Evolutionary conservation across 2,888 invertebrate genomes (phyloP).

Genomic region (Luperina nickerlii): DNA sequence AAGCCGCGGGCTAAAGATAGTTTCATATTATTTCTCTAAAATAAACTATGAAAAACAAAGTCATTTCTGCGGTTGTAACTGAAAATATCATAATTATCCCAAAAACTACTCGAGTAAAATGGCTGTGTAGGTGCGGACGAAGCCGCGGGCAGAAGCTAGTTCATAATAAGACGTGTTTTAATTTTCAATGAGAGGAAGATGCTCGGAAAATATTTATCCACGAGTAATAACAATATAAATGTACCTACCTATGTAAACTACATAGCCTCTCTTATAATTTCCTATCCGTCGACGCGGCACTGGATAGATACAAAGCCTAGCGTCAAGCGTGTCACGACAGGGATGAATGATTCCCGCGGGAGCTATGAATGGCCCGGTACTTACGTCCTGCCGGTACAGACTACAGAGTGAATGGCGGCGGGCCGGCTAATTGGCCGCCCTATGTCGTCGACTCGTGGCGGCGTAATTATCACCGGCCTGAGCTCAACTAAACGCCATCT

Average conservation of each 20-base stretch:
- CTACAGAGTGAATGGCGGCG: conserved; percentile 77
- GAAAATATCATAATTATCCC: not conserved
- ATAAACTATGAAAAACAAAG: not conserved
- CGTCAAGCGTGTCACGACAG: conserved; percentile 67
- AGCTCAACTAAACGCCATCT: conserved; percentile 68
- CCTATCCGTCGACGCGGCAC: conserved; percentile 22
- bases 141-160: too few species aligned
- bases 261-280: conserved; percentile 22
- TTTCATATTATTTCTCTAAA: not conserved
- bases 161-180: not conserved
- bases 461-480: conserved; percentile 78
- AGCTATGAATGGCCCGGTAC: conserved; percentile 77
- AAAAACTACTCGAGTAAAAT: not conserved
- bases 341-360: conserved; percentile 78
- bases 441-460: conserved; percentile 69
- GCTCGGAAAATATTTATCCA: conserved; percentile 2
- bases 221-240: not conserved
- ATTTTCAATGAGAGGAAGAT: not conserved
- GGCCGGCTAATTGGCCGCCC: conserved; percentile 75
- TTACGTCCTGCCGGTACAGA: conserved; percentile 40
- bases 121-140: too few species aligned
- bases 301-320: conserved; percentile 60
- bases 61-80: not conserved
- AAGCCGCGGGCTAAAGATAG: too few species aligned
- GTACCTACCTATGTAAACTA: not conserved